phyloP scores from a whole-genome alignment of 2,797 vertebrate species.

The Acanthornis magna region DNA sequence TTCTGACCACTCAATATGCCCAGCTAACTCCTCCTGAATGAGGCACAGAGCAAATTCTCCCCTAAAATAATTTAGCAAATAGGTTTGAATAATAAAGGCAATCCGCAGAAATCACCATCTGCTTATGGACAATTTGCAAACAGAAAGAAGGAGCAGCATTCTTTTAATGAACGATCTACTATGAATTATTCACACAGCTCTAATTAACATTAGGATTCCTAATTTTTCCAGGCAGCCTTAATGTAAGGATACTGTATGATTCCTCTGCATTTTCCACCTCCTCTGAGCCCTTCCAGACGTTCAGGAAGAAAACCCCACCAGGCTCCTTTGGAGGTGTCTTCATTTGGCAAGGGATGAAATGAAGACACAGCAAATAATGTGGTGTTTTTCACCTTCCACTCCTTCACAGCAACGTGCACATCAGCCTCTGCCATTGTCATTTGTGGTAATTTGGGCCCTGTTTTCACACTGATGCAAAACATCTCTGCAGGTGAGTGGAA shows the following conservation, averaged over 20 bases:
- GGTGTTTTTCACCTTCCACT: background rate
- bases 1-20: background rate
- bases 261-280: background rate
- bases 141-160: conserved; percentile 4
- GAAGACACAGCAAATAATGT: background rate
- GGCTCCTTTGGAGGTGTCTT: background rate
- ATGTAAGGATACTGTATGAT: background rate
- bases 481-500: background rate
- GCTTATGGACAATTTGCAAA: conserved; percentile 51
- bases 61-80: conserved; percentile 36
- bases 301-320: background rate
- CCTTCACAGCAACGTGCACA: background rate
- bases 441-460: background rate
- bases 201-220: conserved; percentile 47
- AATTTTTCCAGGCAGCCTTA: conserved; percentile 19
- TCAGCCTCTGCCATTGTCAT: background rate
- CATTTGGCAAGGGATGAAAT: background rate
- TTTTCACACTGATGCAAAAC: background rate
- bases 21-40: background rate
- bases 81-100: conserved; percentile 3
- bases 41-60: background rate
- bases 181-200: conserved; percentile 54
- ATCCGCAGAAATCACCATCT: conserved; percentile 52
- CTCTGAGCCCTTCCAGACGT: background rate
- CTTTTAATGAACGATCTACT: background rate